A percentile compares a stretch with the other conserved stretches of the same genome.
phyloP scores from a whole-genome alignment of 2,797 vertebrate genomes.

The Onychomys leucogaster region DNA sequence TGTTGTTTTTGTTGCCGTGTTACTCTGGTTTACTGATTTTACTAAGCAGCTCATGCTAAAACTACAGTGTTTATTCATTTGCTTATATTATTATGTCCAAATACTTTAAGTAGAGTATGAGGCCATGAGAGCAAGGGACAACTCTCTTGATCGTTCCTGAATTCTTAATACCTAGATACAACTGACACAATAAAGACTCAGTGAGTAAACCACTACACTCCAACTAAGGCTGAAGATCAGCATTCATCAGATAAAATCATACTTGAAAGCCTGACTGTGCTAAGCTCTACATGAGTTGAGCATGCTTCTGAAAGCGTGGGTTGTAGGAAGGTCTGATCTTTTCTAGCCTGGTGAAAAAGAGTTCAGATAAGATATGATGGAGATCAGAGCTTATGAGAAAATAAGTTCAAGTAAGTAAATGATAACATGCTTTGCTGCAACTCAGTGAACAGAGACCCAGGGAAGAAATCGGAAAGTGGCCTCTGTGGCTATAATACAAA shows the following conservation, averaged over 20 bases:
- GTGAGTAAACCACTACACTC: background rate
- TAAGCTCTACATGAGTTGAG: background rate
- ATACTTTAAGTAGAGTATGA: background rate
- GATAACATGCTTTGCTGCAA: background rate
- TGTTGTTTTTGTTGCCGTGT: background rate
- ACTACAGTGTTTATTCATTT: background rate
- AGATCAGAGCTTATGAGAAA: background rate
- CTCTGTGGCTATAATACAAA: no score
- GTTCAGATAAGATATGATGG: background rate
- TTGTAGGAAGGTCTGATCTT: background rate
- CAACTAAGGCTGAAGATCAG: background rate
- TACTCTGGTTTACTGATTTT: background rate
- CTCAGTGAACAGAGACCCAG: background rate
- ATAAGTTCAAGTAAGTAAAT: background rate
- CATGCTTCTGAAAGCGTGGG: background rate
- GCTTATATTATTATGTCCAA: background rate
- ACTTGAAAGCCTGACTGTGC: background rate
- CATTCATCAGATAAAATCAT: background rate
- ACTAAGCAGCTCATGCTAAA: background rate
- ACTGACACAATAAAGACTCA: background rate
- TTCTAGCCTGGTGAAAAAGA: background rate
- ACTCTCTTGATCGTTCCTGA: background rate
- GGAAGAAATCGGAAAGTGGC: background rate
- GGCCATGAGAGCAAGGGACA: background rate
- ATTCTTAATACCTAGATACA: background rate